Percentiles rank a stretch among this genome's conserved stretches.
These are phyloP conservation scores for Lochmaea capreae DNA, from an alignment of 2,888 invertebrate genomes.

Conservation along the genomic window DNA sequence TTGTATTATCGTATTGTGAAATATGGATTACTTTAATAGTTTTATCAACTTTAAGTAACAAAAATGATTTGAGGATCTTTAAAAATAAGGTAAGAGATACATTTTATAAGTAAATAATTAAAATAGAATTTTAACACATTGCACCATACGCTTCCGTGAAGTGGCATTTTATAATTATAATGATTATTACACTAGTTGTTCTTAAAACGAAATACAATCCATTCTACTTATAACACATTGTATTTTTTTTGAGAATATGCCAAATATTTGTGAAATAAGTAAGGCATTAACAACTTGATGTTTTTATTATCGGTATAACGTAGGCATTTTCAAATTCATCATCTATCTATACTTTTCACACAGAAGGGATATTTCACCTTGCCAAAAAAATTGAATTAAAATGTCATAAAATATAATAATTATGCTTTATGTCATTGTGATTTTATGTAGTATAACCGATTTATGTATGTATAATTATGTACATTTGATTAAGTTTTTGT, in stretches of 20 bases:
- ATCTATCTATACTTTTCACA: no score
- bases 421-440: no score
- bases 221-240: background rate
- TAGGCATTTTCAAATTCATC: background rate
- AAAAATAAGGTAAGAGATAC: slow-evolving; percentile 21
- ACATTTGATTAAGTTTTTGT: background rate
- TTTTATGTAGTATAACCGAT: no score
- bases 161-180: background rate
- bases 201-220: background rate
- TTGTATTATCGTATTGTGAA: slow-evolving; percentile 10
- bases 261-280: background rate
- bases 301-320: slow-evolving; percentile 18
- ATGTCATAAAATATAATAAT: no score
- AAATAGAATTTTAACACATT: slow-evolving; percentile 26
- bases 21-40: slow-evolving; percentile 3
- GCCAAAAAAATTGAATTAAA: no score
- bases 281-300: background rate
- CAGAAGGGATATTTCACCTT: no score
- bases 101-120: background rate
- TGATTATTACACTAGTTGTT: background rate
- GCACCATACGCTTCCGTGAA: slow-evolving; percentile 25
- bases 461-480: no score
- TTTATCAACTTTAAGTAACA: slow-evolving; percentile 2
- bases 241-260: background rate
- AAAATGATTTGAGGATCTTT: background rate